Conservation (phyloP, 1,140 invertebrate genomes). For the Psix sp. region DNA sequence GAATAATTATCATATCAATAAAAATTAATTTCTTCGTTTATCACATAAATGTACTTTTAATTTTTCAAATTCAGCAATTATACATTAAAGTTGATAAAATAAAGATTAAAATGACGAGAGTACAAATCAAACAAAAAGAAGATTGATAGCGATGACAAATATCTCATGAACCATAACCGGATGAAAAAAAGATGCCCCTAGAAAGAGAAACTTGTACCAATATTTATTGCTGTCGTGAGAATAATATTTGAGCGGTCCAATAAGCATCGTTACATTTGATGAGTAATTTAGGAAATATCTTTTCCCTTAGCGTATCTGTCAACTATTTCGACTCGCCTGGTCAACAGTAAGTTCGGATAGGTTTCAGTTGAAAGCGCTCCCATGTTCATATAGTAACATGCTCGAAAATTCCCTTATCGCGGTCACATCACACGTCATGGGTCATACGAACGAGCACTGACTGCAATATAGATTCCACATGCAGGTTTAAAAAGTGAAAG, state of each 20-base stretch:
- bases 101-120: too few relatives aligned
- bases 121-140: background rate
- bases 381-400: conserved; percentile 48
- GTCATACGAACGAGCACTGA: conserved; percentile 26
- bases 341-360: conserved; percentile 31
- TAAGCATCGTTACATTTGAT: conserved; percentile 29
- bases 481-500: conserved; percentile 51
- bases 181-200: background rate
- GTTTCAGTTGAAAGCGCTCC: conserved; percentile 22
- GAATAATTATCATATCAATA: too few relatives aligned
- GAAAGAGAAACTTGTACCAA: conserved; percentile 21
- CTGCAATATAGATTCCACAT: conserved; percentile 22
- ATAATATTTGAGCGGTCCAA: conserved; percentile 20
- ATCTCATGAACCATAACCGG: too few relatives aligned
- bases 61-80: too few relatives aligned
- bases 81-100: too few relatives aligned
- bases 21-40: too few relatives aligned
- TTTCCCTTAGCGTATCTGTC: conserved; percentile 10
- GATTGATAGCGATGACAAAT: too few relatives aligned
- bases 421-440: conserved; percentile 34
- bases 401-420: conserved; percentile 35
- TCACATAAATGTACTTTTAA: too few relatives aligned
- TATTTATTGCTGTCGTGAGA: conserved; percentile 39
- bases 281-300: conserved; percentile 22
- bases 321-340: conserved; percentile 5